A percentile compares a stretch with the other conserved stretches of the same genome.
Evolutionary conservation across 2,888 invertebrate species (phyloP).

Genomic region (Polymixis flavicincta): DNA sequence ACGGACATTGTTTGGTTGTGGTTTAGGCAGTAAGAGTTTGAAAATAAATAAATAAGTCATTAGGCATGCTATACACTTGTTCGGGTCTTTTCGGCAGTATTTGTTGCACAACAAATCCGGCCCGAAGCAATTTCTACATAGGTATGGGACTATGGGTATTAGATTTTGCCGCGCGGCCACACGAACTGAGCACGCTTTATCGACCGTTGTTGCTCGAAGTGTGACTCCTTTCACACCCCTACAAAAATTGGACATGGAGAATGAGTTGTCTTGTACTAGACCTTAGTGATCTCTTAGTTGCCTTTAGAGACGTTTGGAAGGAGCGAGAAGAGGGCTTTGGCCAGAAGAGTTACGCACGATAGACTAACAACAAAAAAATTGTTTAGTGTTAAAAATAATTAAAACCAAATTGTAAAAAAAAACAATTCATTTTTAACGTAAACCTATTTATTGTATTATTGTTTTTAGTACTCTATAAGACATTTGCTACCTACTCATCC

Average conservation of each 20-base stretch:
- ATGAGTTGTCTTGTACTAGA: neutral
- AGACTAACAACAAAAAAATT: neutral
- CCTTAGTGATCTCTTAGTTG: no score
- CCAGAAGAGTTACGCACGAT: neutral
- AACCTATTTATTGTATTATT: neutral
- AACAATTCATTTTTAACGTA: neutral
- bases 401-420: no score
- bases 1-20: conserved; percentile 3
- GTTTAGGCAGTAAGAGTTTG: neutral
- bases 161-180: no score
- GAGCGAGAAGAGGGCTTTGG: no score
- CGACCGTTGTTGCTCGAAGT: neutral
- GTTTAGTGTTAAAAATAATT: no score
- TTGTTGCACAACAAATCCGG: neutral
- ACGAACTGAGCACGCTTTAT: neutral
- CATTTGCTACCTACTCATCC: conserved; percentile 5
- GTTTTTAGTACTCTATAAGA: neutral
- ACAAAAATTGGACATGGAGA: neutral
- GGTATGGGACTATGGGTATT: neutral
- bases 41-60: conserved; percentile 18
- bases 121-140: neutral
- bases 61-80: neutral
- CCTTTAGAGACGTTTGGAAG: neutral
- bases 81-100: no score
- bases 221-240: neutral